phyloP scores from a whole-genome alignment of 2,888 invertebrate species.

The Yponomeuta sedellus region DNA sequence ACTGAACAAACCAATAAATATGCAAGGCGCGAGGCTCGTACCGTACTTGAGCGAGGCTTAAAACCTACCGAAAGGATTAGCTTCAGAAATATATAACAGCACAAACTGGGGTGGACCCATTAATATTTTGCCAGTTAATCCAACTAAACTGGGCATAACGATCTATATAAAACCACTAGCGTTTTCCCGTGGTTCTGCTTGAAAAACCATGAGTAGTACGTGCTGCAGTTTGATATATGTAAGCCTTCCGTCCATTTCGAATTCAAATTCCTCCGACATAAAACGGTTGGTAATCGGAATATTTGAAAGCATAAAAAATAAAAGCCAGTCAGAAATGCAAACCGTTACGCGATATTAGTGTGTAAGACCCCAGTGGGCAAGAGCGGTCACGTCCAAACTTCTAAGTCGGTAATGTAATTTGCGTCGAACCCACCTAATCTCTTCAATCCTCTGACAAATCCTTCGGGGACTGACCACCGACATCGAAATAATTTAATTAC shows the following conservation, averaged over 20 bases:
- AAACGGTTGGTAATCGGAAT: no score
- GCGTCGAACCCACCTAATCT: slow-evolving; percentile 11
- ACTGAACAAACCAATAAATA: neutral
- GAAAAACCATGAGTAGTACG: no score
- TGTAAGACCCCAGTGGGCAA: neutral
- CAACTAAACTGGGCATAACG: neutral
- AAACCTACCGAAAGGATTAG: neutral
- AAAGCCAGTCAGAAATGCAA: no score
- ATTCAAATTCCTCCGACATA: no score
- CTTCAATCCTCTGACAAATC: slow-evolving; percentile 7
- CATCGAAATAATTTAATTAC: slow-evolving; percentile 8
- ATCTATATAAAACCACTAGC: neutral
- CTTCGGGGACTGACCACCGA: neutral
- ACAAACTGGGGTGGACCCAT: neutral
- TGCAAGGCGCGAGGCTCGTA: neutral
- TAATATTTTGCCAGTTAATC: neutral
- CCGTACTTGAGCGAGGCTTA: neutral
- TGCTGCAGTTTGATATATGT: no score
- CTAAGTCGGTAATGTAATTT: slow-evolving; percentile 11
- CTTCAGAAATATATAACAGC: neutral
- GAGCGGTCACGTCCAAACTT: slow-evolving; percentile 7
- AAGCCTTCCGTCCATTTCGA: no score
- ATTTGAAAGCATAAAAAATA: no score
- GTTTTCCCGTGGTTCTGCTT: no score
- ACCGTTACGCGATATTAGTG: no score